Evolutionary conservation across 1,140 invertebrate genomes (phyloP).

Genomic region (Tetraneura akinire): DNA sequence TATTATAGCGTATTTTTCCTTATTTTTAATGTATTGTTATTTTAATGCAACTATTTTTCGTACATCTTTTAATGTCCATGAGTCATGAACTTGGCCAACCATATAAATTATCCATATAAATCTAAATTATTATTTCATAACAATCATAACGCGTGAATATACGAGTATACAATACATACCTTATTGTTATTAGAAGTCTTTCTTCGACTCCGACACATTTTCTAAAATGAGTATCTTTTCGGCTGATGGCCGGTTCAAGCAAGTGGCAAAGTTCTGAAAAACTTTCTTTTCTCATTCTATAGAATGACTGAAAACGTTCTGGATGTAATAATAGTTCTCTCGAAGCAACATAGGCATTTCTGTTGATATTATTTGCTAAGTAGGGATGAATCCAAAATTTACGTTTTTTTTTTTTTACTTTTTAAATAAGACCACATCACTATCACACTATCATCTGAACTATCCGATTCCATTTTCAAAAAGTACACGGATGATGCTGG

Average conservation of each 20-base stretch:
- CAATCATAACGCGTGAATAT: background rate
- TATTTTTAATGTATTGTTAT: too few relatives aligned
- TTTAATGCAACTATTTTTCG: background rate
- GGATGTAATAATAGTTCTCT: conserved; percentile 16
- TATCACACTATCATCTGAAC: conserved; percentile 16
- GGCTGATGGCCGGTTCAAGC: conserved; percentile 5
- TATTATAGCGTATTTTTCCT: background rate
- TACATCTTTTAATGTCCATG: conserved; percentile 5
- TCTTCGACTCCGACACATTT: conserved; percentile 2
- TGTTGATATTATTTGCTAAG: conserved; percentile 13
- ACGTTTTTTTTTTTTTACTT: conserved; percentile 19
- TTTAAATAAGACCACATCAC: conserved; percentile 25
- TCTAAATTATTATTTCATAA: conserved; percentile 6
- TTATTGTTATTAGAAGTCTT: conserved; percentile 11
- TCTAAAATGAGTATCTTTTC: conserved; percentile 10
- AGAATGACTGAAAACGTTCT: conserved; percentile 17
- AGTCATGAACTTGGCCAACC: background rate
- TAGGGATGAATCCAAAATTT: conserved; percentile 17
- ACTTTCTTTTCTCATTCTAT: conserved; percentile 14
- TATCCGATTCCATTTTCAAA: conserved; percentile 14
- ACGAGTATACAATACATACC: conserved; percentile 3
- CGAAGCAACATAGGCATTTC: conserved; percentile 7
- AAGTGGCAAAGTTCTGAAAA: conserved; percentile 5
- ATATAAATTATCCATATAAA: too few relatives aligned
- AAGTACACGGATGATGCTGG: conserved; percentile 3